Evolutionary conservation across 2,113 vertebrate species (phyloP), one percentile per base, ranked within the genome.

Genomic region (Naja naja): DNA sequence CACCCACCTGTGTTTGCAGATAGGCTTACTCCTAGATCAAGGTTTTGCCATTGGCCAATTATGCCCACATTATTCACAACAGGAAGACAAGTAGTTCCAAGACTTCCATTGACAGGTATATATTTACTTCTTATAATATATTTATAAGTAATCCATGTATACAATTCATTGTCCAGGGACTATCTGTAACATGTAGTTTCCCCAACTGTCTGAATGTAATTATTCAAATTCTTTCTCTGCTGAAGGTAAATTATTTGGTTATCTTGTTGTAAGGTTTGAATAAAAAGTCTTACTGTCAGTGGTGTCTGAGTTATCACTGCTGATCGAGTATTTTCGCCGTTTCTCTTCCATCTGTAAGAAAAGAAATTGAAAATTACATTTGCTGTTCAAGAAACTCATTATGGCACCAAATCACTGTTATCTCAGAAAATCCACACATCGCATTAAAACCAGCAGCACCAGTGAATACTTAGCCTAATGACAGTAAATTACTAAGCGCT

Each of bases 291-390:
- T 98, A 99, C 99, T 99, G 98, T 99, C 99, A 94, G 98, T 99
- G 98, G 99, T 99, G 98, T 99, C 99, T 1, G 99, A 99, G 98
- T 99, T 99, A 96, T 99, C 99, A 95, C 99, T 99, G 98, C 99
- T 99, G 96, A 99, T 98, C 95, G 99, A 99, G 97, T 99, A 99
- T 97, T 99, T 99, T 96, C 99, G 98, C 97, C 98, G 98, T 98
- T 99, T 99, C 97, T 98, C 99, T 98, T 99, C 99, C 99, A 99
- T 99, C 99, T 99, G 98, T 89, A 98, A 98, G 74, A 93, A 95
- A 97, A 97, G 92, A 92, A 96, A 96, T 88, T 12, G 92, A 88
- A 93, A 56, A 12, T 97, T 94, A 97, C 23, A 94, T 54, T 91
- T 91, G 14, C 5, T 0, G 52, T 89, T 90, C 64, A 90, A 95